Evolutionary conservation across 2,888 invertebrate species (phyloP), one percentile per base, ranked within the genome.

Genomic region (Stictocephala bisonia): DNA sequence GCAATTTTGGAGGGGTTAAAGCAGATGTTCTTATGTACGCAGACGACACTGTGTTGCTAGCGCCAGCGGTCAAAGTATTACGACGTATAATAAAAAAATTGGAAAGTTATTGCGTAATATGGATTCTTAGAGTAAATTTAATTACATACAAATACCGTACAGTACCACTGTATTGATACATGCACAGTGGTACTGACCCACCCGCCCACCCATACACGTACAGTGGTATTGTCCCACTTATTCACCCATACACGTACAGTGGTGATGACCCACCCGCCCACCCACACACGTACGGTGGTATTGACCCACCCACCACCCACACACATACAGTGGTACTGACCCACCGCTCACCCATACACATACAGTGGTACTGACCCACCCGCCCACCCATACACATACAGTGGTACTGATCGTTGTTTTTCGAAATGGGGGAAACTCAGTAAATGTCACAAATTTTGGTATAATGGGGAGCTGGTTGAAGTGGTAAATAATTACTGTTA

Each of bases 131-230:
- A 7, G 71, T 78, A 0, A 79, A 78, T 66, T 26, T 77, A 18
- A 27, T 31, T 0, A 79, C 78, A 74, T 78, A 77, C 3, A 79
- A 79, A 74, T n/a, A n/a, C n/a, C n/a, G n/a, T n/a, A n/a, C n/a
- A n/a, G n/a, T n/a, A n/a, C n/a, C n/a, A n/a, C n/a, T n/a, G n/a
- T n/a, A n/a, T n/a, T n/a, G n/a, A n/a, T n/a, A n/a, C n/a, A n/a
- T n/a, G n/a, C n/a, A n/a, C n/a, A n/a, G n/a, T n/a, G n/a, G n/a
- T n/a, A n/a, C n/a, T n/a, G n/a, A n/a, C n/a, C n/a, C n/a, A n/a
- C n/a, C n/a, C n/a, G n/a, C n/a, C n/a, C n/a, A n/a, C n/a, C n/a
- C n/a, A n/a, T n/a, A n/a, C n/a, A n/a, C n/a, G n/a, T n/a, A n/a
- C n/a, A n/a, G n/a, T n/a, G n/a, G n/a, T n/a, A n/a, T n/a, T n/a